phyloP scores from a whole-genome alignment of 2,113 vertebrate genomes.

The Phodopus roborovskii region DNA sequence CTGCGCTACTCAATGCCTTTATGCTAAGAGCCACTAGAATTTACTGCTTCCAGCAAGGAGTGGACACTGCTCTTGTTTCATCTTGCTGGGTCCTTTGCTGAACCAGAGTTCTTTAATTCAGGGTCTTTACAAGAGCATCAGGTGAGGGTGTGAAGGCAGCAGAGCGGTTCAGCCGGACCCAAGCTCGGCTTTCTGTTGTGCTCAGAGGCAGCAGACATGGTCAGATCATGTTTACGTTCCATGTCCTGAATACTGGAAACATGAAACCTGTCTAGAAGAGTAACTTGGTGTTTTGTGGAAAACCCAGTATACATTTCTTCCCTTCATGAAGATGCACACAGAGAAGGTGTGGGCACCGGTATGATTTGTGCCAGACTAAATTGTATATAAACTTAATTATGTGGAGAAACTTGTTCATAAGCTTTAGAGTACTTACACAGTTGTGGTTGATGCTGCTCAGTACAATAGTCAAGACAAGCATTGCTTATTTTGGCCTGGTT shows the following conservation, averaged over 20 bases:
- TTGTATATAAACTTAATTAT: constrained; percentile 25
- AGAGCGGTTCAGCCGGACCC: background rate
- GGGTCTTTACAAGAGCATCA: background rate
- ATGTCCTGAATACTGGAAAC: constrained; percentile 62
- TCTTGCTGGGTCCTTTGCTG: background rate
- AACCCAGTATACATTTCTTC: constrained; percentile 67
- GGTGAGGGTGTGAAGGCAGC: background rate
- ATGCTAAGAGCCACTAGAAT: background rate
- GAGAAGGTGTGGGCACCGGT: background rate
- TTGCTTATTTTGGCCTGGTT: constrained; percentile 17
- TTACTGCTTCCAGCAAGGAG: background rate
- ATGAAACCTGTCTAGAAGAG: constrained; percentile 25
- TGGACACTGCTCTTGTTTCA: background rate
- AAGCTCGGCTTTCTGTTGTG: background rate
- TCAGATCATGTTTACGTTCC: constrained; percentile 34
- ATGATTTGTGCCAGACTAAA: background rate
- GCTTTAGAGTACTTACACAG: background rate
- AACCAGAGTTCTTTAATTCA: background rate
- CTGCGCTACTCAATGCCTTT: background rate
- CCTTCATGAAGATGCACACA: background rate
- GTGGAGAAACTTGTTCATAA: background rate
- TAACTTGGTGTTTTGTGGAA: constrained; percentile 57
- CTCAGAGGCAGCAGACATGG: background rate
- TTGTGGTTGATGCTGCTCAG: background rate
- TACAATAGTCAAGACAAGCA: background rate